Percentiles rank a stretch among this genome's conserved stretches.
Conservation (phyloP, 1,140 invertebrate genomes). For the Zaprionus davidi region DNA sequence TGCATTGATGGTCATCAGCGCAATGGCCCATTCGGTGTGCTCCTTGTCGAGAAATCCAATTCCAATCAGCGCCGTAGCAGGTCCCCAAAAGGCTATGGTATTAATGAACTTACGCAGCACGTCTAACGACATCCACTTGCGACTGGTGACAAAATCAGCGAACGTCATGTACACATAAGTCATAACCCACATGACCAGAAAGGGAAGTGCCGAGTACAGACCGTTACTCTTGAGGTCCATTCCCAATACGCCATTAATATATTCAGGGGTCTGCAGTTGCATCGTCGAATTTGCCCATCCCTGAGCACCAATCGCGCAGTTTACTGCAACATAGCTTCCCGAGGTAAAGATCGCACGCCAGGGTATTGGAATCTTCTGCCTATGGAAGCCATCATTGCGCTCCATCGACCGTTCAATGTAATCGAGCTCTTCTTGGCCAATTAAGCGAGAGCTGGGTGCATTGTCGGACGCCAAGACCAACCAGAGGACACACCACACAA, state of each 20-base stretch:
- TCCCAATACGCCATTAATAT: conserved; percentile 87
- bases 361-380: conserved; percentile 85
- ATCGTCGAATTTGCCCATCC: conserved; percentile 97
- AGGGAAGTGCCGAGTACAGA: conserved; percentile 90
- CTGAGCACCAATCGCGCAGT: conserved; percentile 92
- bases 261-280: conserved; percentile 92
- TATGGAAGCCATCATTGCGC: conserved; percentile 63
- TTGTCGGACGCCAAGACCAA: conserved; percentile 87
- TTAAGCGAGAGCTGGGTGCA: conserved; percentile 87
- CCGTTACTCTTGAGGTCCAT: conserved; percentile 91
- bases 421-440: conserved; percentile 86
- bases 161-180: conserved; percentile 86
- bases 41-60: conserved; percentile 85
- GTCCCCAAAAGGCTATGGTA: conserved; percentile 86
- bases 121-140: conserved; percentile 56
- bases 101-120: conserved; percentile 88
- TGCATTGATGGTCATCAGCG: conserved; percentile 88
- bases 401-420: conserved; percentile 86
- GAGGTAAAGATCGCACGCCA: conserved; percentile 92
- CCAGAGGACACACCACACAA: conserved; percentile 88
- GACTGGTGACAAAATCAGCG: conserved; percentile 49
- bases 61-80: conserved; percentile 87
- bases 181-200: conserved; percentile 89
- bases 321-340: conserved; percentile 91
- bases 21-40: conserved; percentile 85